Conservation (phyloP, 2,888 invertebrate genomes). For the Philereme transversata region DNA sequence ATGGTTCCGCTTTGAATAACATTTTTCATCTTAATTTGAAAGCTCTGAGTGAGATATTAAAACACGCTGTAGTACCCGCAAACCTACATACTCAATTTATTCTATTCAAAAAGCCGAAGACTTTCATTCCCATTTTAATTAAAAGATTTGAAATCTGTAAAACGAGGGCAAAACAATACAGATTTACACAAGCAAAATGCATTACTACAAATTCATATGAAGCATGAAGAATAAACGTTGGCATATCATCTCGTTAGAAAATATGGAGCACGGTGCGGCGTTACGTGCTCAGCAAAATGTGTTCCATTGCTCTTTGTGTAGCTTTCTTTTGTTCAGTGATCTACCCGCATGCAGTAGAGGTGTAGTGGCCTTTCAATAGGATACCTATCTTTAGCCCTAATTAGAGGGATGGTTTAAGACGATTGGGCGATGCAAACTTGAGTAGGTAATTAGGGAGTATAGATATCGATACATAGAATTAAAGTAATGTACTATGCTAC, state of each 20-base stretch:
- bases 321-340: constrained; percentile 74
- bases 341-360: constrained; percentile 55
- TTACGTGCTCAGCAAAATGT: constrained; percentile 67
- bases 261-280: constrained; percentile 75
- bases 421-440: constrained; percentile 7
- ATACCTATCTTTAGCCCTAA: constrained; percentile 41
- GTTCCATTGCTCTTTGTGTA: constrained; percentile 79
- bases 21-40: constrained; percentile 38
- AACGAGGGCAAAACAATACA: constrained; percentile 19
- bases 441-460: background rate
- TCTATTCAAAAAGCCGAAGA: constrained; percentile 17
- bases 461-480: too few relatives aligned
- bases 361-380: constrained; percentile 50
- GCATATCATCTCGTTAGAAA: constrained; percentile 78
- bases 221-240: constrained; percentile 64
- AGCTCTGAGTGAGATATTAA: constrained; percentile 29
- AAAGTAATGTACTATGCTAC: too few relatives aligned
- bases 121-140: constrained; percentile 19
- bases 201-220: constrained; percentile 54
- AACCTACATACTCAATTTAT: constrained; percentile 22
- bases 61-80: constrained; percentile 13
- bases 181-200: constrained; percentile 40
- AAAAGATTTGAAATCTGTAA: constrained; percentile 15
- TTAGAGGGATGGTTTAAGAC: constrained; percentile 43
- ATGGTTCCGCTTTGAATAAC: constrained; percentile 35